Base-by-base conservation (phyloP, 1,140 invertebrate species). In the Zaprionus tsacasi region DNA sequence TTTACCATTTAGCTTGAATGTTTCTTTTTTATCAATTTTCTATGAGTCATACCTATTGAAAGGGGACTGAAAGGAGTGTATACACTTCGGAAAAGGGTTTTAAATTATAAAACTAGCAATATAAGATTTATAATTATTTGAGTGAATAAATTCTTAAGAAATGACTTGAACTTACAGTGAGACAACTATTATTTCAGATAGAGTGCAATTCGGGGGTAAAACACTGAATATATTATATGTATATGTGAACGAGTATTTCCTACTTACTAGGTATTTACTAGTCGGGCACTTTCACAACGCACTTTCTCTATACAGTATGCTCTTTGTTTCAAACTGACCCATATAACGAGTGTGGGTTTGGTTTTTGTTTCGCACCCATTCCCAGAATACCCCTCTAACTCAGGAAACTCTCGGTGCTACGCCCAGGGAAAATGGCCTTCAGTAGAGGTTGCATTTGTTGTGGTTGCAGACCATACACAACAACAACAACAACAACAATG, bases 311-410 rank as follows among this genome's bases (percentile, higher is more conserved):
- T n/a, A 40, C 13, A 40, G n/a, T n/a, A 71, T 58, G 70, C 73
- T 80, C 80, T 60, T 83, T 88, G 83, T 87, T 87, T 87, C 68
- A 73, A 78, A 81, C 89, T 89, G 83, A 88, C 83, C 83, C 80
- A 88, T 89, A 83, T 81, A 66, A 78, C 66, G 56, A 85, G 74
- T 68, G 61, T 85, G 40, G 40, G 40, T 45, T 45, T 3, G 2
- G n/a, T 17, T 8, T 45, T 61, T 68, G 11, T 12, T 38, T 10
- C 25, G 0, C 13, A 21, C 13, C 13, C 0, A 12, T 21, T 27
- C 48, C 2, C 40, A 1, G n/a, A 45, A 45, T 17, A 7, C 15
- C n/a, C 15, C 48, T 4, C 64, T 5, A 33, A 35, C 3, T 12
- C 43, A 12, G 21, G 10, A 10, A 48, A 30, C 12, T 36, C 45